Evolutionary conservation across 2,113 vertebrate genomes (phyloP), one percentile per base, ranked within the genome.

Genomic region (Malurus elegans): DNA sequence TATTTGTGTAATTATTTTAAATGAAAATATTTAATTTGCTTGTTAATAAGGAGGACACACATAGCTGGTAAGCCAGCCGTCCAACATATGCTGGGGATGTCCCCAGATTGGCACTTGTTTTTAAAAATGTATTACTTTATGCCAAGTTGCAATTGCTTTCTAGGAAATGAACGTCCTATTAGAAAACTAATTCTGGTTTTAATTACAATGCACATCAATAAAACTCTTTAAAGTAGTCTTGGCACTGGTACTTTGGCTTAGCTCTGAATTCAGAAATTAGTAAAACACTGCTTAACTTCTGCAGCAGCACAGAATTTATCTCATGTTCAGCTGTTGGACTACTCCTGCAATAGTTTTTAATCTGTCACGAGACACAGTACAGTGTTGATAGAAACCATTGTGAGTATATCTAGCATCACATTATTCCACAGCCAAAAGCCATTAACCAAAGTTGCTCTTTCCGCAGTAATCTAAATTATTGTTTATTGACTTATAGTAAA

Each of bases 151-250:
- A 93, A 90, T 70, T 83, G 54, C 79, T 94, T 69, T 79, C 85
- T 66, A 92, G 92, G 85, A 97, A 96, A 93, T 62, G 3, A 92
- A 70, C 57, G 78, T 72, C 65, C 88, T 91, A 92, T 88, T 93
- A 92, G 83, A 96, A 96, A 91, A 85, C 51, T 81, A 91, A 86
- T 88, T 86, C 88, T 92, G 91, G 57, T 62, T 97, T 95, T 96
- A 96, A 96, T 94, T 96, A 96, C 76, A 92, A 92, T 18, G 74
- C 26, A 79, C 81, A 95, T 95, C 84, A 93, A 74, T 95, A 93
- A 91, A 90, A 78, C 21, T 72, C 73, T 88, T 92, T 67, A 76
- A 79, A 93, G 80, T 80, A 76, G 45, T 74, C 78, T 88, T 95
- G 65, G 65, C 79, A 66, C 14, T 62, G 57, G 61, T 64, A 38